Evolutionary conservation across 2,797 vertebrate species (phyloP).

Genomic region (Trachurus trachurus): DNA sequence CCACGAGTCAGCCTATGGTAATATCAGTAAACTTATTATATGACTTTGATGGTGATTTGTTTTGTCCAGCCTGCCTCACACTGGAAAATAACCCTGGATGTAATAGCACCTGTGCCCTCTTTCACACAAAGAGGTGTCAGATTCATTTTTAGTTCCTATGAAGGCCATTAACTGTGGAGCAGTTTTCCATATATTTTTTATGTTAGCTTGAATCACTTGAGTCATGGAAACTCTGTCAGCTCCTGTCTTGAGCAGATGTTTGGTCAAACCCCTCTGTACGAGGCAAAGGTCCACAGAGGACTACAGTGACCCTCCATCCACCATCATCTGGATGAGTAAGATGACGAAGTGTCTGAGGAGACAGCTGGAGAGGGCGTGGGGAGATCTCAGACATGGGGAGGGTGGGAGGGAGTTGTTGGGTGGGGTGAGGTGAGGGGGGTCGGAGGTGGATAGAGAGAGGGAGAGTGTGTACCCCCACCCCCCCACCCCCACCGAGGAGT

Average conservation of each 20-base stretch:
- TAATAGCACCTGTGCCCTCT: constrained; percentile 28
- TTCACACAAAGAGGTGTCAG: not conserved
- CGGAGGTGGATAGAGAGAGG: constrained; percentile 76
- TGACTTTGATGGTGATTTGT: constrained; percentile 40
- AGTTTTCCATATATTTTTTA: constrained; percentile 3
- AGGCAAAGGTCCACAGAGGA: constrained; percentile 15
- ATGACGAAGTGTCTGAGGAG: constrained; percentile 70
- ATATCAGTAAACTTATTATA: constrained; percentile 48
- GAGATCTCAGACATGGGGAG: constrained; percentile 44
- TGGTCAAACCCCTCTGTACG: not conserved
- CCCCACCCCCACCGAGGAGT: constrained; percentile 41
- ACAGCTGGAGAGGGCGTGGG: constrained; percentile 60
- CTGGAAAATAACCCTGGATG: constrained; percentile 14
- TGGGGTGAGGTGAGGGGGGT: constrained; percentile 26
- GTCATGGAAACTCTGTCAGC: constrained; percentile 13
- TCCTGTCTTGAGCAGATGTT: constrained; percentile 14
- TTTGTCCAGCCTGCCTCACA: constrained; percentile 6
- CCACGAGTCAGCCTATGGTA: constrained; percentile 17
- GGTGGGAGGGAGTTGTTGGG: constrained; percentile 44
- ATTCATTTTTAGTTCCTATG: constrained; percentile 19
- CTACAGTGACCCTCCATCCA: constrained; percentile 11
- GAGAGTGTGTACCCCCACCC: constrained; percentile 39
- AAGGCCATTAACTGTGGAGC: constrained; percentile 8
- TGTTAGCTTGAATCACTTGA: constrained; percentile 1
- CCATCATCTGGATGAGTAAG: constrained; percentile 46